Evolutionary conservation across 2,113 vertebrate genomes (phyloP).

Genomic region (Poicephalus gulielmi): DNA sequence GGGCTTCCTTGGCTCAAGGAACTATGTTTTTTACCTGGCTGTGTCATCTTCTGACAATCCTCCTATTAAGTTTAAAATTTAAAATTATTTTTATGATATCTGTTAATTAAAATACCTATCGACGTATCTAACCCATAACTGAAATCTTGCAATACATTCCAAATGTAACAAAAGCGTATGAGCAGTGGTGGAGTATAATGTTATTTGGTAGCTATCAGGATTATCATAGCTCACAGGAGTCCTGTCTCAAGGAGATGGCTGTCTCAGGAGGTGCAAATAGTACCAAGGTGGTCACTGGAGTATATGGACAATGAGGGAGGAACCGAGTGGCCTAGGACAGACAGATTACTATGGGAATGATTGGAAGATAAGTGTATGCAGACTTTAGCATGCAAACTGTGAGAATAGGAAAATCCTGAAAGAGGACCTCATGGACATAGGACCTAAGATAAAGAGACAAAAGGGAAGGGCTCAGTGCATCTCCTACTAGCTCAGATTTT

Average conservation of each 20-base stretch:
- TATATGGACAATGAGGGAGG: not conserved
- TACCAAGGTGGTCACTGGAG: not conserved
- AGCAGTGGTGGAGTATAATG: rapidly evolving
- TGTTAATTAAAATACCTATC: not conserved
- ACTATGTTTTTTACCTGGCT: not conserved
- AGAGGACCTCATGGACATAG: rapidly evolving
- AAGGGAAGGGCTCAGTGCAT: not conserved
- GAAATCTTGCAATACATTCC: not conserved
- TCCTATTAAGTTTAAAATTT: not conserved
- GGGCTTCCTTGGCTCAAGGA: not conserved
- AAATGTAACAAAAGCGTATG: not conserved
- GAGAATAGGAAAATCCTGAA: not conserved
- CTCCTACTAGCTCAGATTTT: not conserved
- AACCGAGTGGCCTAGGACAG: not conserved
- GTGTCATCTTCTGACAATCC: not conserved
- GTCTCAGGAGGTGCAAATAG: not conserved
- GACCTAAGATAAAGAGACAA: not conserved
- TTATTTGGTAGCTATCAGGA: not conserved
- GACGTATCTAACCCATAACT: not conserved
- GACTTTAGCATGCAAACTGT: rapidly evolving
- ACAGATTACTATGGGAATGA: not conserved
- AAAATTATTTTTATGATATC: not conserved
- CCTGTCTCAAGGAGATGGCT: not conserved
- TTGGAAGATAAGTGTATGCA: not conserved
- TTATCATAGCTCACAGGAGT: not conserved